A percentile compares a stretch with the other conserved stretches of the same genome.
phyloP scores from a whole-genome alignment of 1,140 invertebrate species.

The Orussus abietinus region DNA sequence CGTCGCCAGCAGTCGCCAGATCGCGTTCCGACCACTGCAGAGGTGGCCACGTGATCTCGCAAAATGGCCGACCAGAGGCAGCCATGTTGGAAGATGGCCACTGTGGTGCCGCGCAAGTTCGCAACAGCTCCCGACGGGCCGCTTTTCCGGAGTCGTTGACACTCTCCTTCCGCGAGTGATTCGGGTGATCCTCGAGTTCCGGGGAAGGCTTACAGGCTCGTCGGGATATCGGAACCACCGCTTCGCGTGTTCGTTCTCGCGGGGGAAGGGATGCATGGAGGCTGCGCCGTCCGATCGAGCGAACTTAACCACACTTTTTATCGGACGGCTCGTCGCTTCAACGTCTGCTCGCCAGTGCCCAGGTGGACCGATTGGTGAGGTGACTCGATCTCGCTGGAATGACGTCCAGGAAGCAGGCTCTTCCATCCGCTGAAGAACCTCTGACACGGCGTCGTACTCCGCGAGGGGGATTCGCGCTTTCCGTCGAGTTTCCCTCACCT shows the following conservation, averaged over 20 bases:
- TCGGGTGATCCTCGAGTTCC: background rate
- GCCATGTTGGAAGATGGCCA: no score
- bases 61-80: no score
- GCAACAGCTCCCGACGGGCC: no score
- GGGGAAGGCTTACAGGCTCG: background rate
- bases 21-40: no score
- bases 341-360: background rate
- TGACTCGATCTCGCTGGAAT: background rate
- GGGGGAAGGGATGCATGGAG: background rate
- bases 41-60: no score
- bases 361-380: no score
- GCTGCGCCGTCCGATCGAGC: background rate
- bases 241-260: background rate
- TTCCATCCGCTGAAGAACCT: no score
- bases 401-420: no score
- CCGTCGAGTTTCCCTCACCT: constrained; percentile 9
- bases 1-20: no score
- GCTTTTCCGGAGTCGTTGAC: constrained; percentile 1
- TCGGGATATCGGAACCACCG: background rate
- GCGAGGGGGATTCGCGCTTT: background rate
- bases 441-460: no score
- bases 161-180: background rate
- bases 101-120: no score
- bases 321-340: background rate
- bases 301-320: background rate